These are phyloP conservation scores for Baryphthengus martii DNA, from an alignment of 2,113 vertebrate genomes.

Conservation along the genomic window DNA sequence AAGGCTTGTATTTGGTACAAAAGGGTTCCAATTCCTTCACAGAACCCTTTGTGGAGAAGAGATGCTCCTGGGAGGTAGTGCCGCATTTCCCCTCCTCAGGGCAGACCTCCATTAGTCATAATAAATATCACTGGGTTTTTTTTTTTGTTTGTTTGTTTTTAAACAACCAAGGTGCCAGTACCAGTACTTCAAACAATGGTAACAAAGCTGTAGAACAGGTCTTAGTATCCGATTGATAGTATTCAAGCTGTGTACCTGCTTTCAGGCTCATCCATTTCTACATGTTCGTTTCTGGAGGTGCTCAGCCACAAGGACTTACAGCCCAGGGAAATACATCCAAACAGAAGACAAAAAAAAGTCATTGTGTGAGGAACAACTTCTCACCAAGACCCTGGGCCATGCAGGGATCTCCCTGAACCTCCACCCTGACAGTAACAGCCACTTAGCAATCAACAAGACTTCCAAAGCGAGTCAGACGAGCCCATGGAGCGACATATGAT, in stretches of 20 bases:
- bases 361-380: not conserved
- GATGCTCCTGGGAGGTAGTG: not conserved
- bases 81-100: not conserved
- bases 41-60: accelerated
- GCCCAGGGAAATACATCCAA: not conserved
- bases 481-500: accelerated
- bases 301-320: not conserved
- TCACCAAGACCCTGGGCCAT: not conserved
- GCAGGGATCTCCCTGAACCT: not conserved
- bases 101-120: not conserved
- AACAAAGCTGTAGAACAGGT: not conserved
- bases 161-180: not conserved
- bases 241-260: not conserved
- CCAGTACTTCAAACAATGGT: not conserved
- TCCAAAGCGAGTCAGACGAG: not conserved
- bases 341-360: not conserved
- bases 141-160: no score
- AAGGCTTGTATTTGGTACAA: not conserved
- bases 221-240: not conserved
- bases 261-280: not conserved
- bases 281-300: accelerated
- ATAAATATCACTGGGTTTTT: not conserved
- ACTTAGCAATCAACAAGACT: not conserved
- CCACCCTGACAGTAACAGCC: not conserved
- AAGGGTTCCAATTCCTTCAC: not conserved